A percentile compares a stretch with the other conserved stretches of the same genome.
These are phyloP conservation scores for Drosophila takahashii DNA, from an alignment of 1,140 invertebrate genomes.

Conservation along the genomic window DNA sequence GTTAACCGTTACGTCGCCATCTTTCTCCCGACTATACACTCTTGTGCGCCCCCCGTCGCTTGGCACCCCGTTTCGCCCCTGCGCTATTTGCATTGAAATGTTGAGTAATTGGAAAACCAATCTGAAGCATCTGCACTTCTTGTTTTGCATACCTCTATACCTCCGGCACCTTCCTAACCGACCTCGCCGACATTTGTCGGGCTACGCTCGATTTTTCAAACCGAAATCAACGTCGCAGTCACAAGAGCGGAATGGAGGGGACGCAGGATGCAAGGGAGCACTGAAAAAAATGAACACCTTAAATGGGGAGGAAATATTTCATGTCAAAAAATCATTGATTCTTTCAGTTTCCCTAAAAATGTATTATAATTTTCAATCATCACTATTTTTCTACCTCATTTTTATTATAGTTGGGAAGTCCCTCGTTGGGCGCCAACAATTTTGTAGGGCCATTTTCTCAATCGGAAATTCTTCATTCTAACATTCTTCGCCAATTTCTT, in stretches of 20 bases:
- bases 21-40: slow-evolving; percentile 20
- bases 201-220: slow-evolving; percentile 53
- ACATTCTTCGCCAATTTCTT: not conserved
- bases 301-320: not conserved
- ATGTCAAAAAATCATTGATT: not conserved
- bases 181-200: slow-evolving; percentile 19
- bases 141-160: slow-evolving; percentile 78
- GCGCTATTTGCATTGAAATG: slow-evolving; percentile 79
- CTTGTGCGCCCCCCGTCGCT: too few relatives aligned
- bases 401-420: too few relatives aligned
- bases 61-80: slow-evolving; percentile 1
- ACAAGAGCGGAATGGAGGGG: slow-evolving; percentile 22
- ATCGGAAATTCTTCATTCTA: too few relatives aligned
- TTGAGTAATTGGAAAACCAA: slow-evolving; percentile 82
- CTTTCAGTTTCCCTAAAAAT: too few relatives aligned
- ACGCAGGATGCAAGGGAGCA: not conserved
- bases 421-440: not conserved
- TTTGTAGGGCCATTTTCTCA: too few relatives aligned
- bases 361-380: too few relatives aligned
- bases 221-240: slow-evolving; percentile 48
- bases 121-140: slow-evolving; percentile 80
- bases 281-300: not conserved
- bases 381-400: too few relatives aligned
- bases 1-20: slow-evolving; percentile 47
- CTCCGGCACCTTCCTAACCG: slow-evolving; percentile 48